phyloP scores from a whole-genome alignment of 1,140 invertebrate genomes.

The Ceratina calcarata region DNA sequence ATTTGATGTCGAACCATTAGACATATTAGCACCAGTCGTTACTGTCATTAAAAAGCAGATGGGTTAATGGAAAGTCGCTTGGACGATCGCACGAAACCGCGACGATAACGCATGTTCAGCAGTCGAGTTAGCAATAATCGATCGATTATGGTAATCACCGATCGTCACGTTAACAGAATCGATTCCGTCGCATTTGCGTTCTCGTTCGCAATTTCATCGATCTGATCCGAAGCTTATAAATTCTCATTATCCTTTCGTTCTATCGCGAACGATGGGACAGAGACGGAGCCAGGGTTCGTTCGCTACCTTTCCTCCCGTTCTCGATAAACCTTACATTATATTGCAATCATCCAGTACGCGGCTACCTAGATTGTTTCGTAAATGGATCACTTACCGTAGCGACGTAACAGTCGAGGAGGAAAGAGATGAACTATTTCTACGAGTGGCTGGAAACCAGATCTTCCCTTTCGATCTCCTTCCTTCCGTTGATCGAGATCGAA shows the following conservation, averaged over 20 bases:
- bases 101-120: constrained; percentile 1
- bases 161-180: neutral
- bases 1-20: constrained; percentile 24
- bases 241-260: constrained; percentile 17
- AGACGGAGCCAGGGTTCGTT: neutral
- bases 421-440: neutral
- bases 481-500: neutral
- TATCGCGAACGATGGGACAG: neutral
- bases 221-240: constrained; percentile 33
- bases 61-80: neutral
- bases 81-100: constrained; percentile 16
- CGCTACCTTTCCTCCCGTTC: neutral
- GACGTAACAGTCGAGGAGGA: neutral
- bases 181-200: constrained; percentile 13
- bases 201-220: neutral
- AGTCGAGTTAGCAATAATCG: constrained; percentile 27
- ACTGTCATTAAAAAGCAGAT: constrained; percentile 34
- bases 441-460: neutral
- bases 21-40: neutral
- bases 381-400: constrained; percentile 35
- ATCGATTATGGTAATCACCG: constrained; percentile 21
- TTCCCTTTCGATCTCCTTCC: neutral
- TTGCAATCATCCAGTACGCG: constrained; percentile 35
- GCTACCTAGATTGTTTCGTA: constrained; percentile 45
- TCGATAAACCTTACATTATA: constrained; percentile 34